Base-by-base conservation (phyloP, 2,797 vertebrate genomes). In the Epinephelus coioides region DNA sequence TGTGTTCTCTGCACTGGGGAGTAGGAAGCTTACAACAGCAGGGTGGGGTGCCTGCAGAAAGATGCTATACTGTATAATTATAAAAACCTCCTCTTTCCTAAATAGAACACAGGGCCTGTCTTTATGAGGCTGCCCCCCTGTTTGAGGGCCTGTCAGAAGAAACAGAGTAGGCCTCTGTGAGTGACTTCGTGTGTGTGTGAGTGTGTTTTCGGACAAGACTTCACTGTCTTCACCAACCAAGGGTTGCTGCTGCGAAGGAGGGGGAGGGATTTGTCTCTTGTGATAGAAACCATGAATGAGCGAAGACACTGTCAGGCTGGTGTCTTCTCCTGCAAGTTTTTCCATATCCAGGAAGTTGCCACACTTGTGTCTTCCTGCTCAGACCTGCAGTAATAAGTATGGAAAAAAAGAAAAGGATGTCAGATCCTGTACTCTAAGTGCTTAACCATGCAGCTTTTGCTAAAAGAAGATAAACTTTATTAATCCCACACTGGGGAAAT, bases 31-130 rank as follows among this genome's bases (percentile, higher is more conserved):
- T 68, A 44, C 14, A 64, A 46, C 54, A 75, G 73, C 70, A 76
- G 86, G 87, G 81, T 81, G 86, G 78, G 60, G 81, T 64, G 51
- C 59, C 82, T 81, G 54, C 74, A 79, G 67, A 78, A 73, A 86
- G 56, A 86, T 15, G 27, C 19, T 66, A 18, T 25, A 66, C 79
- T 79, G 57, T 90, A 62, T 89, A 90, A 91, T 91, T 87, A 91
- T 51, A 84, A 64, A 30, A 78, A 74, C 34, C 23, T 72, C 60
- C 56, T 84, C 61, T 88, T 81, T 78, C 87, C 69, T 65, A 83
- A 92, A 90, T 84, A 82, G 79, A 85, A 86, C 72, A 75, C 75
- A 75, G 68, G 67, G 30, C 79, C 61, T 46, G 62, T 79, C 59
- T 85, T 86, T 82, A 59, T 73, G 81, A 73, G 54, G 65, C 47